Base-by-base conservation (phyloP, 2,888 invertebrate species). In the Eilema depressum region DNA sequence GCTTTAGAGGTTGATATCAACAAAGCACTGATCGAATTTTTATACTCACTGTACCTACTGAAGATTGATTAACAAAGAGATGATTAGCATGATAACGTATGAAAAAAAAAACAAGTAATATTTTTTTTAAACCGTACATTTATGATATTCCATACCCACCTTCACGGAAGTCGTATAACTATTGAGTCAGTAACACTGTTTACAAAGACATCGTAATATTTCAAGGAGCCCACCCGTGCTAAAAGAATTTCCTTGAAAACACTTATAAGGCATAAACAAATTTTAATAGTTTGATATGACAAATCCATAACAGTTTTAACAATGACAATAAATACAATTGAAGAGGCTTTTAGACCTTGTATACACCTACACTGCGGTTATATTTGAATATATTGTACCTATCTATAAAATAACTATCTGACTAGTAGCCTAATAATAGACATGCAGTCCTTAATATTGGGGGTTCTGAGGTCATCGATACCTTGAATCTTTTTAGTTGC, bases 341-440 rank as follows among this genome's bases (percentile, higher is more conserved):
- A 73, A 70, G 73, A 73, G 63, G 26, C 26, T 68, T 69, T 68
- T 69, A 28, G 37, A 72, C 23, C 12, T 56, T 56, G 69, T 62
- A 71, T 59, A 63, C 72, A 61, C 78, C 79, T 56, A 82, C 83
- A 53, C n/a, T 53, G 20, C 10, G 53, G 53, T 53, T 53, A 53
- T 53, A 53, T 53, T 53, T 53, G n/a, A 53, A 53, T 53, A 53
- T n/a, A 10, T 20, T 53, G 53, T n/a, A 53, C 8, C 20, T 47
- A 53, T 53, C 20, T 47, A 53, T 53, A 53, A 53, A 53, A 53
- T n/a, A 53, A 10, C 53, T 53, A 7, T 47, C 8, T 53, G 53
- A n/a, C 53, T 53, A 53, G 10, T n/a, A 53, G n/a, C 3, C 53
- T n/a, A 53, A 53, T 53, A 53, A 53, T 53, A 53, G 53, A n/a